Evolutionary conservation across 2,888 invertebrate genomes (phyloP).

Genomic region (Boloria selene): DNA sequence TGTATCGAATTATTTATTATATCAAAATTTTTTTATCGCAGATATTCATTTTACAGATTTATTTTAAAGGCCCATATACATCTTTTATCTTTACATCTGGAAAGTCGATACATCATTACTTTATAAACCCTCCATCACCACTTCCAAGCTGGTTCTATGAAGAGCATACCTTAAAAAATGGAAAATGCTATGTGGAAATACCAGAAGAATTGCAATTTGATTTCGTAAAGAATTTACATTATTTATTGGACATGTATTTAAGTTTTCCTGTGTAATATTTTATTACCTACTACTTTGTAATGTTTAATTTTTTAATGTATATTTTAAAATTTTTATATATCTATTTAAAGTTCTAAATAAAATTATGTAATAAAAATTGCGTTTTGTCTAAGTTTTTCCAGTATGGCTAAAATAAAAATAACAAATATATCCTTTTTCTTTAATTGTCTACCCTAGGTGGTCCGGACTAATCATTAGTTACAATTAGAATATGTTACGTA

Average conservation of each 20-base stretch:
- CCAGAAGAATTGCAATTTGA: constrained; percentile 48
- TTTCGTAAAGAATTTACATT: constrained; percentile 47
- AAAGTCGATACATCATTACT: constrained; percentile 51
- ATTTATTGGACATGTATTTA: constrained; percentile 43
- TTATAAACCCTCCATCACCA: constrained; percentile 46
- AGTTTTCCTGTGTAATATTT: constrained; percentile 44
- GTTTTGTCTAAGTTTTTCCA: no score
- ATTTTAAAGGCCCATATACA: constrained; percentile 52
- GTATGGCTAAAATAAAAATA: no score
- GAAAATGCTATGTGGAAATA: constrained; percentile 44
- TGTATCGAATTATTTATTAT: no score
- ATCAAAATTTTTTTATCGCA: not conserved
- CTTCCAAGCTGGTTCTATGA: constrained; percentile 60
- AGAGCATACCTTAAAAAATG: constrained; percentile 39
- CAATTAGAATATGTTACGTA: no score
- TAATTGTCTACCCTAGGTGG: no score
- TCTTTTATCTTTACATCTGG: constrained; percentile 48
- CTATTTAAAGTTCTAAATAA: no score
- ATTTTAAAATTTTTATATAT: no score
- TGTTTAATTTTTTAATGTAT: not conserved
- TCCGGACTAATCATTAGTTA: no score
- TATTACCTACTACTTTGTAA: not conserved
- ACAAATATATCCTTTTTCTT: no score
- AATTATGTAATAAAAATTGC: no score
- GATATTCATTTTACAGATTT: constrained; percentile 50